Evolutionary conservation across 2,113 vertebrate genomes (phyloP).

Genomic region (Ophiodon elongatus): DNA sequence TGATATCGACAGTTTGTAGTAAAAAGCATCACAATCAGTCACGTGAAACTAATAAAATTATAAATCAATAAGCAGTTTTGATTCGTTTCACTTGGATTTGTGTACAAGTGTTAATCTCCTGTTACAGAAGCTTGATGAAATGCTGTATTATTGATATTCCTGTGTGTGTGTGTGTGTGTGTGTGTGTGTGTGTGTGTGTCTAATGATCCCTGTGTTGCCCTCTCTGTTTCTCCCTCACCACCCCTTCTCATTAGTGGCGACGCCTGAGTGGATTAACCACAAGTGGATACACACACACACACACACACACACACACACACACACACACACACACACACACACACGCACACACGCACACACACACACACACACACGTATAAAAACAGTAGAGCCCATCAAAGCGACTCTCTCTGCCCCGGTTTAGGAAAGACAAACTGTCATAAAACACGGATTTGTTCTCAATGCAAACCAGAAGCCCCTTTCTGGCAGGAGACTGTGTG

Average conservation of each 20-base stretch:
- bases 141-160: neutral
- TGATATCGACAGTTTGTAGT: neutral
- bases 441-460: slow-evolving; percentile 69
- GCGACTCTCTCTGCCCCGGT: slow-evolving; percentile 45
- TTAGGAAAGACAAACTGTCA: slow-evolving; percentile 73
- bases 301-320: slow-evolving; percentile 13
- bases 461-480: slow-evolving; percentile 69
- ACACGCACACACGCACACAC: slow-evolving; percentile 11
- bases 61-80: neutral
- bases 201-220: slow-evolving; percentile 60
- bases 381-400: slow-evolving; percentile 68
- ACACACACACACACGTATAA: slow-evolving; percentile 14
- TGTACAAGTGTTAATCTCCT: neutral
- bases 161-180: neutral
- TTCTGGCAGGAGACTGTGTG: slow-evolving; percentile 30
- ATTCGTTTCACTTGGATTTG: neutral
- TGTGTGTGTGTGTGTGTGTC: slow-evolving; percentile 8
- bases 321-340: slow-evolving; percentile 16
- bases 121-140: neutral
- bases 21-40: neutral
- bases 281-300: neutral
- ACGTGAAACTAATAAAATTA: neutral
- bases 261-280: slow-evolving; percentile 79
- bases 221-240: slow-evolving; percentile 65
- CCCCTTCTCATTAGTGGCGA: slow-evolving; percentile 74